Evolutionary conservation across 2,113 vertebrate species (phyloP), one percentile per base, ranked within the genome.

Genomic region (Centropus unirufus): DNA sequence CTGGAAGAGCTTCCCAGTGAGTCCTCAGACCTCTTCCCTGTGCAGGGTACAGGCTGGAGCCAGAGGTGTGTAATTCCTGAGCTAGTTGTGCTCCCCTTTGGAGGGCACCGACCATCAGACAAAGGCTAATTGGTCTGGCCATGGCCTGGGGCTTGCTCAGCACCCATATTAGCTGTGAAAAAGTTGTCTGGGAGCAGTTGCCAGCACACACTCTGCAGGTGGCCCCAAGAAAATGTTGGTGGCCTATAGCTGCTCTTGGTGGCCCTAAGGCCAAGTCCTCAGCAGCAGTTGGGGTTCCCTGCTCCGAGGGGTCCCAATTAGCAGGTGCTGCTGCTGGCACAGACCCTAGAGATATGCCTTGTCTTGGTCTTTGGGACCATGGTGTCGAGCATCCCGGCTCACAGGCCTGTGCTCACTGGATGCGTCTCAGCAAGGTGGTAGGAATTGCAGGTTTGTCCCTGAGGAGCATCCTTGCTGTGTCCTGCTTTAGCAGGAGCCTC

Each of bases 301-400:
- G 8, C n/a, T 47, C 39, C 0, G 0, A 12, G 15, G 23, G 14
- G 51, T 58, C 61, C 12, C 0, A 0, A 6, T 18, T 22, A 73
- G 57, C 4, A 6, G 14, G 26, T 62, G 51, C 47, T 0, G 1
- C 55, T 68, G 11, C 85, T 55, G 59, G 75, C 40, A 55, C 0
- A 1, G 79, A 69, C 51, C 55, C 21, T 24, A 8, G 1, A 55
- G 47, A 59, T 17, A 66, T 46, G n/a, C 47, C 11, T 89, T 1
- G 0, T 58, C 70, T 11, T 49, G 63, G 47, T 70, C 42, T 55
- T 46, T 11, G 52, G n/a, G 42, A 19, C 27, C 9, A 0, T 21
- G 39, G 19, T 15, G 64, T 20, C 55, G 77, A 78, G 42, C 77
- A 42, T 46, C 78, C 16, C 0, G 0, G 12, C 44, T 80, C 4